Percentiles rank a stretch among this genome's conserved stretches.
phyloP scores from a whole-genome alignment of 2,113 vertebrate genomes.

The Rhinogobius similis region DNA sequence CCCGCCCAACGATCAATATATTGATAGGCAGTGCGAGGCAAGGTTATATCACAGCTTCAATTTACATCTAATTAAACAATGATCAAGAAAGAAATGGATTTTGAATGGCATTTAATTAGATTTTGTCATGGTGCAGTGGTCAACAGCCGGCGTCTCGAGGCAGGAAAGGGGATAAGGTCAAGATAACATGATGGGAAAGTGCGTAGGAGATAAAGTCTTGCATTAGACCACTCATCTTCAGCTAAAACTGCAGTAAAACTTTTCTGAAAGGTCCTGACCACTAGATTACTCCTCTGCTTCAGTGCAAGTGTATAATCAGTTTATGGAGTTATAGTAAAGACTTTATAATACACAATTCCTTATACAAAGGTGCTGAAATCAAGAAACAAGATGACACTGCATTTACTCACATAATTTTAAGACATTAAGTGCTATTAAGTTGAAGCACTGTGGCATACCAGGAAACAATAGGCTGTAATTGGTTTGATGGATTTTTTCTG shows the following conservation, averaged over 20 bases:
- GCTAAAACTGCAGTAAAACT: conserved; percentile 38
- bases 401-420: background rate
- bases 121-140: conserved; percentile 70
- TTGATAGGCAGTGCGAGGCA: conserved; percentile 66
- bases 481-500: background rate
- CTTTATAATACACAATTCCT: background rate
- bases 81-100: conserved; percentile 77
- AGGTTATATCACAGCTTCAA: conserved; percentile 71
- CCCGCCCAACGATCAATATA: conserved; percentile 71
- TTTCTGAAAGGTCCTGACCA: conserved; percentile 36
- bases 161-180: conserved; percentile 60
- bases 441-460: background rate
- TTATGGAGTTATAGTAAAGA: background rate
- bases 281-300: conserved; percentile 6
- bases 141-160: conserved; percentile 63
- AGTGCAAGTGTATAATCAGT: background rate
- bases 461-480: background rate
- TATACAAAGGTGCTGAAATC: background rate
- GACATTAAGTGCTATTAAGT: background rate
- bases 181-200: conserved; percentile 50
- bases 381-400: background rate
- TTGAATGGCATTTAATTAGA: conserved; percentile 78
- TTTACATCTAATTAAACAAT: conserved; percentile 83
- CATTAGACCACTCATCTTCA: conserved; percentile 32
- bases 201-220: conserved; percentile 49